Evolutionary conservation across 1,140 invertebrate genomes (phyloP).

Genomic region (Marisa cornuarietis): DNA sequence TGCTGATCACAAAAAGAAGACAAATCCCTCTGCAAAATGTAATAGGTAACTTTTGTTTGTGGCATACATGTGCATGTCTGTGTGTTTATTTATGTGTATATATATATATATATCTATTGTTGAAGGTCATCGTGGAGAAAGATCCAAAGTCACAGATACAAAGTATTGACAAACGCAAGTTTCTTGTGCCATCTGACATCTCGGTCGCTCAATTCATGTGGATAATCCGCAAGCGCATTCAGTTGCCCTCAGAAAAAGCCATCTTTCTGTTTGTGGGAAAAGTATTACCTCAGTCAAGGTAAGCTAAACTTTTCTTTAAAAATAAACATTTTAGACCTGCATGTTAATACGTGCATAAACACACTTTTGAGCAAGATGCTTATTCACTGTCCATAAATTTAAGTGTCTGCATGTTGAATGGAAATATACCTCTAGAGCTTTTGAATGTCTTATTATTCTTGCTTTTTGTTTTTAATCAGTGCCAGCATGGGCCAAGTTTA

Average conservation of each 20-base stretch:
- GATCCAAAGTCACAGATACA: slow-evolving; percentile 66
- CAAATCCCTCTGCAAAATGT: background rate
- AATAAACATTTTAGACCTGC: background rate
- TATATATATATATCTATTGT: slow-evolving; percentile 6
- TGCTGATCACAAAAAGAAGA: background rate
- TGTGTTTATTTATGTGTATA: slow-evolving; percentile 7
- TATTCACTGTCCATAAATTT: background rate
- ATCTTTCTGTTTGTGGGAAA: slow-evolving; percentile 70
- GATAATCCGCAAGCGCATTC: slow-evolving; percentile 69
- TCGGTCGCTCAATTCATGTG: slow-evolving; percentile 71
- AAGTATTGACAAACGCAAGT: slow-evolving; percentile 69
- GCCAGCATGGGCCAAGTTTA: slow-evolving; percentile 69
- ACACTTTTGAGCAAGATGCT: too few species aligned
- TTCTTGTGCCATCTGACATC: slow-evolving; percentile 69
- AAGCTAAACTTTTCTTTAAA: slow-evolving; percentile 15
- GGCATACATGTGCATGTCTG: too few species aligned
- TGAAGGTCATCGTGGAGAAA: slow-evolving; percentile 68
- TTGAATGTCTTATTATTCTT: background rate
- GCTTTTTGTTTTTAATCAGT: slow-evolving; percentile 51
- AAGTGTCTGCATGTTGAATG: background rate
- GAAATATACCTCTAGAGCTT: background rate
- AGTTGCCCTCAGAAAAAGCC: slow-evolving; percentile 67
- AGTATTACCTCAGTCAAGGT: slow-evolving; percentile 69
- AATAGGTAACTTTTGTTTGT: background rate
- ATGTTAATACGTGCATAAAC: background rate